Evolutionary conservation across 1,140 invertebrate genomes (phyloP).

Genomic region (Dinothrombium tinctorium): DNA sequence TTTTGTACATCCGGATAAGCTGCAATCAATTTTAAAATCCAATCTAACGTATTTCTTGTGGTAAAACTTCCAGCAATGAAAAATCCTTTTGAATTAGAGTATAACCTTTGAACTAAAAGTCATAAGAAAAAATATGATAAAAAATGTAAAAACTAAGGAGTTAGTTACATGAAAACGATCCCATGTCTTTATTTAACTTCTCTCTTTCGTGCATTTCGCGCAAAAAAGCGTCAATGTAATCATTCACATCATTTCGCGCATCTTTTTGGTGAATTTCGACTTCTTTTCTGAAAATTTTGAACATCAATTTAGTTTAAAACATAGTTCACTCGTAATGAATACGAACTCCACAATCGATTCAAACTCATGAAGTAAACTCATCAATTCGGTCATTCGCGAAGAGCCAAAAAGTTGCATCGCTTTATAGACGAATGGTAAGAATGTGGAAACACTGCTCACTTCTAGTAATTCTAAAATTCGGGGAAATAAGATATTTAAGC

Average conservation of each 20-base stretch:
- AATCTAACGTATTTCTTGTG: constrained; percentile 18
- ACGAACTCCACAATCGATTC: background rate
- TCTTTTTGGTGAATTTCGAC: constrained; percentile 43
- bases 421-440: background rate
- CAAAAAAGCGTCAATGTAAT: constrained; percentile 65
- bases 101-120: constrained; percentile 9
- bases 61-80: constrained; percentile 20
- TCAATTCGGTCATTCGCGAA: no score
- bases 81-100: constrained; percentile 14
- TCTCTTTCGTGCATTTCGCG: constrained; percentile 30
- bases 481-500: background rate
- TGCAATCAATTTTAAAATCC: constrained; percentile 18
- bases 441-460: background rate
- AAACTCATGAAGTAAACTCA: background rate
- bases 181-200: background rate
- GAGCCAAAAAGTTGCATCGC: background rate
- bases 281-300: no score
- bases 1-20: constrained; percentile 20
- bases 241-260: constrained; percentile 33
- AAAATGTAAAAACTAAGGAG: no score
- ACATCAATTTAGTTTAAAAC: no score
- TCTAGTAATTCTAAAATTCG: background rate
- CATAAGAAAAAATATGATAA: background rate
- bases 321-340: no score
- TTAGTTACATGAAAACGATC: no score